Percentiles rank a stretch among this genome's conserved stretches.
Conservation (phyloP, 2,888 invertebrate species). For the Morpho deidamia region DNA sequence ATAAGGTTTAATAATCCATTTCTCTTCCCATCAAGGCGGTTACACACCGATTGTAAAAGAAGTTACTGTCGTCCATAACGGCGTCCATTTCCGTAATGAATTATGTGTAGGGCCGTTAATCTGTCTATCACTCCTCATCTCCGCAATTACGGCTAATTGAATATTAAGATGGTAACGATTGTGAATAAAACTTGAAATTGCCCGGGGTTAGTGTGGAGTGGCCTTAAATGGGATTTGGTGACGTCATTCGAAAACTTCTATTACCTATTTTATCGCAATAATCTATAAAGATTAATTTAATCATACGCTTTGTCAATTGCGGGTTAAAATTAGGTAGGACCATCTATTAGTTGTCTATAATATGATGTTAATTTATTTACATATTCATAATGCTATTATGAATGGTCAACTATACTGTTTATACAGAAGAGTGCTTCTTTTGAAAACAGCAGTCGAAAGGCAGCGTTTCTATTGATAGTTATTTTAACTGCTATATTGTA, state of each 20-base stretch:
- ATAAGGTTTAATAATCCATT: background rate
- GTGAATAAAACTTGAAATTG: conserved; percentile 58
- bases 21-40: background rate
- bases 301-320: too few species aligned
- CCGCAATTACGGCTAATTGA: conserved; percentile 65
- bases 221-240: conserved; percentile 10
- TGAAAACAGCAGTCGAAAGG: too few species aligned
- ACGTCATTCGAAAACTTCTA: conserved; percentile 1
- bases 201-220: conserved; percentile 30
- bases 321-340: too few species aligned
- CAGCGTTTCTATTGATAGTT: too few species aligned
- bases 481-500: too few species aligned
- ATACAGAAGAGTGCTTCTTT: too few species aligned
- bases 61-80: conserved; percentile 44
- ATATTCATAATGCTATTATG: too few species aligned
- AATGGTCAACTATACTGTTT: too few species aligned
- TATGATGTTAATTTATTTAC: too few species aligned
- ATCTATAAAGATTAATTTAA: background rate
- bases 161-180: conserved; percentile 61
- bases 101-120: conserved; percentile 60
- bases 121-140: conserved; percentile 54
- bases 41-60: conserved; percentile 21
- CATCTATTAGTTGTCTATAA: too few species aligned
- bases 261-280: background rate
- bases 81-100: conserved; percentile 66